Base-by-base conservation (phyloP, 2,113 vertebrate genomes). In the Pygoscelis adeliae region DNA sequence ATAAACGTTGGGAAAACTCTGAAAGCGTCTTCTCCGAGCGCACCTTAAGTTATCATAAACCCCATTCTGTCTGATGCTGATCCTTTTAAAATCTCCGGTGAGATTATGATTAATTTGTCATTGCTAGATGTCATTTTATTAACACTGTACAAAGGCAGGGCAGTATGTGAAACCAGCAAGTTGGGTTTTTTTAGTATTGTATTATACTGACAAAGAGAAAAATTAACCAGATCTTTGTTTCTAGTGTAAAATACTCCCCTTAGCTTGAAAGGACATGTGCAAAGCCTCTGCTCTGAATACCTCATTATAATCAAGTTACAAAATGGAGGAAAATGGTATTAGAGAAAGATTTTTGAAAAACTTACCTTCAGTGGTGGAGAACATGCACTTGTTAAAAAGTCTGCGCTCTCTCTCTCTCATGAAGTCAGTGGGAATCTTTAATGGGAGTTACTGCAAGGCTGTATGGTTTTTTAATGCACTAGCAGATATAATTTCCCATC, bases 401-500 rank as follows among this genome's bases (percentile, higher is more conserved):
- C 62, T 69, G 36, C 36, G 38, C 30, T 27, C 50, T 77, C 42
- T 42, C 15, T 13, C 26, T 84, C 63, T 49, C 55, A 9, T 70
- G 36, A 91, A 76, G 74, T 85, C 89, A 63, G 53, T 77, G 73
- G 81, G 87, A 96, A 66, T 89, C 83, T 84, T 72, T 79, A 80
- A 87, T 72, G 53, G 81, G 66, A 87, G 49, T 83, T 79, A 63
- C 73, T 84, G 87, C 61, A 87, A 93, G 73, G 77, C 70, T 82
- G 69, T 76, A 53, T 58, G 76, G 0, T 44, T 83, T 95, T 91
- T 81, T 83, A 81, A 77, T 77, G 88, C 62, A 34, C 42, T 63
- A 76, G 83, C 87, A 94, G 85, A 92, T 81, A 46, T 9, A 55
- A 88, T 92, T 95, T 96, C 84, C 77, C 70, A 72, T 82, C 40